Evolutionary conservation across 2,888 invertebrate species (phyloP), one percentile per base, ranked within the genome.

Genomic region (Nebria salina): DNA sequence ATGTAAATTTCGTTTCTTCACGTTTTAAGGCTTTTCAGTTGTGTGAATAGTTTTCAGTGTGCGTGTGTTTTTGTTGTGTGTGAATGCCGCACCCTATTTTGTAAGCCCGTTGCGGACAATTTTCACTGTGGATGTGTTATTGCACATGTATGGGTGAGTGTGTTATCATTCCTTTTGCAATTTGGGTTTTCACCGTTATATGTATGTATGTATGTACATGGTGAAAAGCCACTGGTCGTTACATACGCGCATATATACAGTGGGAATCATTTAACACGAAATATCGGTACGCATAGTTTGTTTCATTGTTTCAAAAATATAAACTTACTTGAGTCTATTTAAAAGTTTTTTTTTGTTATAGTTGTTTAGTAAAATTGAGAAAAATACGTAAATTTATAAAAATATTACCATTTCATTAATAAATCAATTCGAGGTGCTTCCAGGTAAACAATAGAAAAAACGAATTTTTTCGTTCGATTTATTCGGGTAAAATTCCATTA

Each of bases 101-200:
- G 54, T 54, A 13, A 54, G 13, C 13, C 54, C 54, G 13, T 54
- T 54, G 54, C 54, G 54, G 13, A 54, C 54, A 54, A 54, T 11
- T 54, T 54, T 54, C 0, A 54, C 54, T 54, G 54, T 54, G 3
- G 6, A 1, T 54, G 43, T 43, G 43, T 43, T 6, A 8, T 43
- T 43, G 43, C 9, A 54, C 8, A 13, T 54, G 54, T 54, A 54
- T 54, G 34, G 2, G 34, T 34, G 34, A 34, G 54, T 68, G 72
- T 26, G 77, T 77, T 77, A 77, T 77, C 77, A 41, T 68, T 54
- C 26, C 77, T 70, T 77, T 77, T 64, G 77, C 77, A 72, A 26
- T 77, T 77, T 72, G 65, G n/a, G 54, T 54, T 54, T 54, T 54
- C 54, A 54, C 54, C 54, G 54, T 54, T 54, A 54, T 54, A 54